Evolutionary conservation across 2,113 vertebrate species (phyloP), one percentile per base, ranked within the genome.

Genomic region (Larimichthys crocea): DNA sequence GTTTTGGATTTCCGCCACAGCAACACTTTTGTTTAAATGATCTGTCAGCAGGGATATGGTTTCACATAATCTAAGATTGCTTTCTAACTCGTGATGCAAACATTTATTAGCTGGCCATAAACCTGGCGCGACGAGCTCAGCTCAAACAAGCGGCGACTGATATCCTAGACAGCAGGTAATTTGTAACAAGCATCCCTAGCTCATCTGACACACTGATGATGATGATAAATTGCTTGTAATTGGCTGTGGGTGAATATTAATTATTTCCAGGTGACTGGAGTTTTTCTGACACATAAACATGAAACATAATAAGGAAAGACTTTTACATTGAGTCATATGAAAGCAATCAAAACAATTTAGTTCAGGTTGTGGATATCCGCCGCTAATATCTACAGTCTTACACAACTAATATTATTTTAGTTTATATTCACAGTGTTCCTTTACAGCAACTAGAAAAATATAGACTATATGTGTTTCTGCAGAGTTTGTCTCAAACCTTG

Each of bases 221-320:
- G 75, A 91, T 85, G 86, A 89, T 73, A 89, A 86, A 90, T 90
- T 82, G 89, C 67, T 55, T 75, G 84, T 85, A 86, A 89, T 89
- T 86, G 87, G 48, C 66, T 81, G 69, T 49, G 35, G 70, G 72
- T 85, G 79, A 83, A 60, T 92, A 91, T 92, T 81, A 85, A 89
- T 91, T 84, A 85, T 87, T 91, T 88, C 86, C 90, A 93, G 76
- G 80, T 90, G 86, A 69, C 60, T 82, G 67, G 53, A 55, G 56
- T 56, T 82, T 67, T 65, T 56, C 52, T 57, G 46, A 48, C 50
- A 74, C 31, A 52, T 42, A 80, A 70, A 86, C 66, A 83, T 29
- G 16, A 79, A 55, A 52, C 7, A n/a, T 73, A 67, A 59, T 69
- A 57, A 71, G 35, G 53, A 63, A 56, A 42, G 6, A 57, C 3